These are phyloP conservation scores for Columba guinea DNA, from an alignment of 2,797 vertebrate genomes.

Conservation along the genomic window DNA sequence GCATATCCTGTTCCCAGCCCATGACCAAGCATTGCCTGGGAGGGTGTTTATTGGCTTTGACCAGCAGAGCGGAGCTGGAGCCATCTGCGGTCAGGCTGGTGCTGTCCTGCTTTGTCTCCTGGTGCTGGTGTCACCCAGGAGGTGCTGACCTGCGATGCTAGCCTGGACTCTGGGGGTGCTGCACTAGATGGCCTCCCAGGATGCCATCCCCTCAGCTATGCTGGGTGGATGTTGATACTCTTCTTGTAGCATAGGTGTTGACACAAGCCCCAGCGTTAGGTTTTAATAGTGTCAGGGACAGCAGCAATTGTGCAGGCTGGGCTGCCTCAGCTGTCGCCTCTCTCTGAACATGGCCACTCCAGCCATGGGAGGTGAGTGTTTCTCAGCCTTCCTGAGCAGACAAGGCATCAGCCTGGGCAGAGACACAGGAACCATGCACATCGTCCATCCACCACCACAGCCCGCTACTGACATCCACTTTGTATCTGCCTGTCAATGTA, in stretches of 20 bases:
- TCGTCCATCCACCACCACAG: too few relatives aligned
- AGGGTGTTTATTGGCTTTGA: fast-evolving
- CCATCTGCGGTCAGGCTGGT: not conserved
- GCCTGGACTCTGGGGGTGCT: not conserved
- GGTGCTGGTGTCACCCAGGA: not conserved
- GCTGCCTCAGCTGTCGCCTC: not conserved
- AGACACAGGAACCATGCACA: fast-evolving
- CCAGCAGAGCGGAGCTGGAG: not conserved
- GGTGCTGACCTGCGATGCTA: not conserved
- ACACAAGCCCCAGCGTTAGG: not conserved
- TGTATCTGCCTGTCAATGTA: fast-evolving
- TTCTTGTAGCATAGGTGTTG: not conserved
- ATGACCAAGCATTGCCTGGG: not conserved
- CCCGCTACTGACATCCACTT: not conserved
- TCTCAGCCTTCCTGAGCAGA: not conserved
- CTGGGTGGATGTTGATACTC: too few relatives aligned
- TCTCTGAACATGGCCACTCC: fast-evolving
- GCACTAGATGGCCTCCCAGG: not conserved
- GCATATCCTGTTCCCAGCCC: not conserved
- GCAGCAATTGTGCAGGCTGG: not conserved
- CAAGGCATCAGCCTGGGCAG: not conserved
- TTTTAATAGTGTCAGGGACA: not conserved
- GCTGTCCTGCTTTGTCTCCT: fast-evolving
- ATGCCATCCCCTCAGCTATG: fast-evolving
- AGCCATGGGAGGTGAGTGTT: fast-evolving